Evolutionary conservation across 2,888 invertebrate species (phyloP), one percentile per base, ranked within the genome.

Genomic region (Dexiosoma caninum): DNA sequence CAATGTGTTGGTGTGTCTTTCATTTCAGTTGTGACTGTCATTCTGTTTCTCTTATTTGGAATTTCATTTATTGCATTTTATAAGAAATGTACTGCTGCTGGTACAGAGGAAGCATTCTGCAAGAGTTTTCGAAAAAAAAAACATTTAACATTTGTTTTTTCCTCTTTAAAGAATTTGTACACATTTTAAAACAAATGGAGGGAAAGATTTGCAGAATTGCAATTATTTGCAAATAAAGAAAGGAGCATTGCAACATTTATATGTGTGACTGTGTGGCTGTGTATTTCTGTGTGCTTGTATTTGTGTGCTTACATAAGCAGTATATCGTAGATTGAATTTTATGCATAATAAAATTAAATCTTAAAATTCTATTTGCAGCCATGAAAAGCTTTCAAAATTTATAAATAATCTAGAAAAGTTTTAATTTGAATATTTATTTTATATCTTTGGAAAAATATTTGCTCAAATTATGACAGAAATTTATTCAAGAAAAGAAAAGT

Each of bases 51-150:
- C 9, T 42, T 57, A 46, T 16, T 12, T 64, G 64, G 77, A 64
- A 77, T 77, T 77, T 77, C 49, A 57, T 77, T 70, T 77, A 77
- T 46, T 62, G 70, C 64, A 77, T 77, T 77, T 40, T 49, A 30
- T 46, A 57, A 37, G 30, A 62, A 27, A 46, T 62, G 49, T 57
- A 60, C 35, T 12, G 2, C 44, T 16, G 14, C 10, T 37, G 37
- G n/a, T n/a, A 21, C 44, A 21, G 7, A 44, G 44, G 30, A 12
- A 53, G 19, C 21, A 51, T 21, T 62, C 32, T 23, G 40, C 49
- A 51, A 71, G 6, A 40, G 21, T 60, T 60, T 6, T 40, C 2
- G 3, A 30, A 30, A 30, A 53, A n/a, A n/a, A n/a, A n/a, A n/a
- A n/a, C n/a, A 32, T 60, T n/a, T 14, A 40, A 19, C n/a, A 44